Evolutionary conservation across 2,888 invertebrate species (phyloP), one percentile per base, ranked within the genome.

Genomic region (Cosmia pyralina): DNA sequence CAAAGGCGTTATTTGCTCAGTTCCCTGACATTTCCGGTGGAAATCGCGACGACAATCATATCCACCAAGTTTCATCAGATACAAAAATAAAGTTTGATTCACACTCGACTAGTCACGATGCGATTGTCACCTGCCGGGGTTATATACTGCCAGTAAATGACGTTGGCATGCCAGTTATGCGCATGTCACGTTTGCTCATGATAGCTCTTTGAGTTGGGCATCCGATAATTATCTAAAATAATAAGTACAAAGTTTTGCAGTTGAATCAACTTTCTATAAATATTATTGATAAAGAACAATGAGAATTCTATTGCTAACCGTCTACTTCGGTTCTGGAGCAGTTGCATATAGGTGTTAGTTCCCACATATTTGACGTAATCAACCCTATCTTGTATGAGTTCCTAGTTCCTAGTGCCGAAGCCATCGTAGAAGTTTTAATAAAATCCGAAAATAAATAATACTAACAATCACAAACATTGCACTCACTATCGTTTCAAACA

Each of bases 81-180:
- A 53, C 50, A 66, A 52, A 66, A 69, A 81, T 75, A 75, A 75
- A 76, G 46, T 68, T 75, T 66, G 68, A 78, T 78, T 81, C 81
- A 69, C 60, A 62, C 48, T 13, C 13, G 44, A 11, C 50, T 28
- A 48, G 55, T 75, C 69, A 69, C 52, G 60, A 69, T 69, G 38
- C 34, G 17, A 62, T 57, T 63, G 62, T 66, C 76, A 81, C 41
- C 52, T 68, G 66, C 44, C 22, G 1, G 22, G 28, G n/a, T n/a
- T n/a, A n/a, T n/a, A n/a, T n/a, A n/a, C 50, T 50, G 68, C 64
- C 38, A 63, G 57, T 53, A 41, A 48, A 38, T 80, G 53, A 5
- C 52, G 48, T 44, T 52, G 41, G 53, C 22, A 77, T 72, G 50
- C 53, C 19, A 57, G 52, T 48, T 34, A 76, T 34, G 22, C 65